These are phyloP conservation scores for Chondrosia reniformis DNA, from an alignment of 37 sponge, comb jelly and placozoan species.

Conservation along the genomic window DNA sequence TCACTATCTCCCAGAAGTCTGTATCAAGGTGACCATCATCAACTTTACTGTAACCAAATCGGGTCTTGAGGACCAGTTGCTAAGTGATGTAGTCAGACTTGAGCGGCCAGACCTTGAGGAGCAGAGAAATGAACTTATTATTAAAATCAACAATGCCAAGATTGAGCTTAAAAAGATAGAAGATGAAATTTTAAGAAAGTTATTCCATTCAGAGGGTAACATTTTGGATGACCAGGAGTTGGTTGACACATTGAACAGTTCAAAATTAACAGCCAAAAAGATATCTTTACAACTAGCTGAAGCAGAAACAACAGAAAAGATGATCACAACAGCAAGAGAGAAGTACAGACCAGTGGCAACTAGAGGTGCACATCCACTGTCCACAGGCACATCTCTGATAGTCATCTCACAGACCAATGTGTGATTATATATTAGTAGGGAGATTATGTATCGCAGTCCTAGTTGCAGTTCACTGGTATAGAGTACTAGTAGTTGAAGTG, in stretches of 20 bases:
- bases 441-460: too few relatives aligned
- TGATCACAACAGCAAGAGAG: conserved; percentile 87
- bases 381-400: too few relatives aligned
- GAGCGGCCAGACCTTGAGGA: conserved; percentile 95
- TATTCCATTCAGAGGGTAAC: conserved; percentile 97
- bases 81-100: conserved; percentile 95
- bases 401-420: too few relatives aligned
- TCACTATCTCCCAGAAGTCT: conserved; percentile 98
- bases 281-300: conserved; percentile 85
- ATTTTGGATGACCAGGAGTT: conserved; percentile 96
- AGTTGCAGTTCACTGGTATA: too few relatives aligned
- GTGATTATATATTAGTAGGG: too few relatives aligned
- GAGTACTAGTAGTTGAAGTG: too few relatives aligned
- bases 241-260: conserved; percentile 82
- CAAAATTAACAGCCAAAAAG: conserved; percentile 89
- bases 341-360: conserved; percentile 94
- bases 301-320: conserved; percentile 92
- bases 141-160: conserved; percentile 91
- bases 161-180: conserved; percentile 94
- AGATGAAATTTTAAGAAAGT: conserved; percentile 87
- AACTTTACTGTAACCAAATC: conserved; percentile 98
- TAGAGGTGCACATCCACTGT: conserved; percentile 46
- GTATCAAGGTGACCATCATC: conserved; percentile 98
- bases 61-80: conserved; percentile 98
- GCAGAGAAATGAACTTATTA: conserved; percentile 90